Evolutionary conservation across 2,797 vertebrate genomes (phyloP).

Genomic region (Manis pentadactyla): DNA sequence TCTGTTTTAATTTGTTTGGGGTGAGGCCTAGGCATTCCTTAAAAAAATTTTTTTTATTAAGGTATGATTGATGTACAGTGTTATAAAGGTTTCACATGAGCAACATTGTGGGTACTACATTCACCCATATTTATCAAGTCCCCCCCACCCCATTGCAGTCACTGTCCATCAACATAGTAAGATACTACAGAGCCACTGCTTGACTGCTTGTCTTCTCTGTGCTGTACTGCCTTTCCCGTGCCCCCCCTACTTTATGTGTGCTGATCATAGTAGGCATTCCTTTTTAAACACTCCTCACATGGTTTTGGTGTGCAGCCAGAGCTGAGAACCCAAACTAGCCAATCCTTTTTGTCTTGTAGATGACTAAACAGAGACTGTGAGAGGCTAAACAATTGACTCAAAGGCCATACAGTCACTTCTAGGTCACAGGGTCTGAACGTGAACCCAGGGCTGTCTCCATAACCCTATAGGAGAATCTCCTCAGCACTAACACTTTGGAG

Average conservation of each 20-base stretch:
- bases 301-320: neutral
- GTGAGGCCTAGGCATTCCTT: neutral
- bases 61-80: no score
- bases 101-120: no score
- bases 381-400: neutral
- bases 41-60: neutral
- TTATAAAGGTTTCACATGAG: no score
- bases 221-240: no score
- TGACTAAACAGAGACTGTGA: neutral
- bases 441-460: neutral
- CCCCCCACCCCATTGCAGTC: no score
- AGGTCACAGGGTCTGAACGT: neutral
- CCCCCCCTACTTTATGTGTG: no score
- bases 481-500: neutral
- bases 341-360: neutral
- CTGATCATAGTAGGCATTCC: neutral
- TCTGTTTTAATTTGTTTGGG: neutral
- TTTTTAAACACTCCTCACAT: neutral
- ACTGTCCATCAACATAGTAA: no score
- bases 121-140: no score
- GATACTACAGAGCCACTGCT: no score
- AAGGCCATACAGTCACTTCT: neutral
- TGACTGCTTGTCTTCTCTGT: no score
- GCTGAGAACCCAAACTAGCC: neutral
- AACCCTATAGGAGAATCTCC: neutral